Evolutionary conservation across 2,113 vertebrate genomes (phyloP), one percentile per base, ranked within the genome.

Genomic region (Fulica atra): DNA sequence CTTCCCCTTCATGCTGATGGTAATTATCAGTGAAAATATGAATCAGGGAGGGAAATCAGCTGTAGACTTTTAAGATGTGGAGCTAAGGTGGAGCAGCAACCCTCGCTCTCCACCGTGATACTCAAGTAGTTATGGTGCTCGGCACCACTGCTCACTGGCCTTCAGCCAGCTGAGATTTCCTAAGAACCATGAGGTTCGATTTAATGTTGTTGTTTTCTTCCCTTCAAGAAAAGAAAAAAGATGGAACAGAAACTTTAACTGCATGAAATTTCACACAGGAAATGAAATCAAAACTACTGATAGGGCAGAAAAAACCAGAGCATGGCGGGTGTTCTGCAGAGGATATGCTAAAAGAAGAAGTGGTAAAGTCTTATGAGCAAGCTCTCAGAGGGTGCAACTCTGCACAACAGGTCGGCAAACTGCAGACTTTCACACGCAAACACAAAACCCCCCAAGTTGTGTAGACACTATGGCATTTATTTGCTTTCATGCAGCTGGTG

Each of bases 231-330:
- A 42, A 56, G 44, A 65, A 50, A 54, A 56, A 56, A 84, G 79
- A 40, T 0, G 79, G 93, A 95, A 96, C 77, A 81, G 87, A 95
- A 95, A 93, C 70, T 78, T 89, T 1, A 76, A 69, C 17, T 19
- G 77, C 36, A 0, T 40, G 63, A 93, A 61, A 71, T 91, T 97
- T 96, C 16, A 1, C 89, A 80, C 71, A 92, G 96, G 96, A 97
- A 97, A 90, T 87, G 53, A 96, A 93, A 90, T 88, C 0, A 31
- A 91, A 92, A 85, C 82, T 87, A 79, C 70, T 38, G 79, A 81
- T 63, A 56, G 0, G 8, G 70, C 68, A 83, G 44, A 5, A 1
- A 42, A 33, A 83, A 86, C 81, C 36, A 42, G 59, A 6, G 2
- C 1, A 0, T 2, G 2, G 23, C 35, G 60, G 44, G 65, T 19